Conservation (phyloP, 2,888 invertebrate genomes). For the Caenorhabditis sp. region DNA sequence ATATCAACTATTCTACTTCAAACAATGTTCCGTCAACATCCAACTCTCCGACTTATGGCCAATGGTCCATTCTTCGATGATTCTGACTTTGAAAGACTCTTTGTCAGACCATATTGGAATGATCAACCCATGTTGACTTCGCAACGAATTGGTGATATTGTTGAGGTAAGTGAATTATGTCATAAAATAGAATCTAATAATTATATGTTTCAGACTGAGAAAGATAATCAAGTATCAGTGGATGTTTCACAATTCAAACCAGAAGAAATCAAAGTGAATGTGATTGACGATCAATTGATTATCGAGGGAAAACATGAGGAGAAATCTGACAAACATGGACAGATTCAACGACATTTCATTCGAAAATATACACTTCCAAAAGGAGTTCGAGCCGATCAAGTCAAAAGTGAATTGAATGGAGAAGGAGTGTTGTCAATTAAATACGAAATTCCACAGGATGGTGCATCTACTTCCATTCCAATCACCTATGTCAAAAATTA, state of each 20-base stretch:
- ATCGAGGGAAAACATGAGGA: conserved; percentile 63
- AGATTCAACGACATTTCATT: conserved; percentile 56
- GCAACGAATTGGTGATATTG: conserved; percentile 57
- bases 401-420: conserved; percentile 55
- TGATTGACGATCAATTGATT: conserved; percentile 58
- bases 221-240: conserved; percentile 53
- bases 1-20: background rate
- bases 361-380: conserved; percentile 61
- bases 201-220: conserved; percentile 29
- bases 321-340: conserved; percentile 59
- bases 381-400: conserved; percentile 56
- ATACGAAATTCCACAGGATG: conserved; percentile 52
- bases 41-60: background rate
- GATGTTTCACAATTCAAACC: conserved; percentile 64
- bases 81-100: conserved; percentile 57
- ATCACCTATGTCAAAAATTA: conserved; percentile 45
- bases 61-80: conserved; percentile 55
- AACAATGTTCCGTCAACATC: background rate
- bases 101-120: conserved; percentile 58
- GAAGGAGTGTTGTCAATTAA: conserved; percentile 60
- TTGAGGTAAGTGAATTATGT: conserved; percentile 52
- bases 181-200: background rate
- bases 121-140: conserved; percentile 56
- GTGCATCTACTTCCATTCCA: conserved; percentile 43
- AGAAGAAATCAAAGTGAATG: conserved; percentile 63